Evolutionary conservation across 2,797 vertebrate genomes (phyloP).

Genomic region (Rhinogobio ventralis): DNA sequence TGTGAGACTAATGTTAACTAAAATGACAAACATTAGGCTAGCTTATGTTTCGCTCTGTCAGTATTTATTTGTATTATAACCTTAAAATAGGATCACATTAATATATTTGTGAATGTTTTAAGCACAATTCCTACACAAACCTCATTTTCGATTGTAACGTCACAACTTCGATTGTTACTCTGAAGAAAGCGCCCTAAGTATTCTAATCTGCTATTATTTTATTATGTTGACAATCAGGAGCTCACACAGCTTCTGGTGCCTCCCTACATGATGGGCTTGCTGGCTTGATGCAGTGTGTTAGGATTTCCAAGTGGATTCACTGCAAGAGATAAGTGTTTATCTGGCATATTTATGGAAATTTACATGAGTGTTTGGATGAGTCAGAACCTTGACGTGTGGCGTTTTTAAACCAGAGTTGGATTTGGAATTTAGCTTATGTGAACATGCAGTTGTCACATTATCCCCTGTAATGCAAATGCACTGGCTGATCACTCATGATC

Average conservation of each 20-base stretch:
- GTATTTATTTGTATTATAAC: background rate
- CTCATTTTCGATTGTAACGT: background rate
- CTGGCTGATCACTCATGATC: background rate
- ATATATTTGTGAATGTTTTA: background rate
- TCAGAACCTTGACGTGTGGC: slow-evolving; percentile 30
- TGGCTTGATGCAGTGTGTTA: slow-evolving; percentile 62
- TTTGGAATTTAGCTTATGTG: slow-evolving; percentile 2
- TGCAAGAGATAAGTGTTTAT: slow-evolving; percentile 77
- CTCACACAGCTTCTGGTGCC: slow-evolving; percentile 11
- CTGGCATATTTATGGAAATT: slow-evolving; percentile 77
- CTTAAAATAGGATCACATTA: background rate
- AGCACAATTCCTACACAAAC: background rate
- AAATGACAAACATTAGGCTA: background rate
- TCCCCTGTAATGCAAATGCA: background rate
- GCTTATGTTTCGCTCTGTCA: background rate
- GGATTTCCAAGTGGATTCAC: slow-evolving; percentile 79
- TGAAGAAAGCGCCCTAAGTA: background rate
- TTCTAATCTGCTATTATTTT: slow-evolving; percentile 39
- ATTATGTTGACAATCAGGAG: slow-evolving; percentile 32
- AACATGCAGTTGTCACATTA: slow-evolving; percentile 12
- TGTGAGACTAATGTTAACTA: background rate
- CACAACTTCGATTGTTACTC: background rate
- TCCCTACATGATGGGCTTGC: slow-evolving; percentile 21
- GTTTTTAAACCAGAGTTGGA: background rate
- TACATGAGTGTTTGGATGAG: slow-evolving; percentile 64